phyloP scores from a whole-genome alignment of 2,888 invertebrate species.

The Lasioglossum zephyrum region DNA sequence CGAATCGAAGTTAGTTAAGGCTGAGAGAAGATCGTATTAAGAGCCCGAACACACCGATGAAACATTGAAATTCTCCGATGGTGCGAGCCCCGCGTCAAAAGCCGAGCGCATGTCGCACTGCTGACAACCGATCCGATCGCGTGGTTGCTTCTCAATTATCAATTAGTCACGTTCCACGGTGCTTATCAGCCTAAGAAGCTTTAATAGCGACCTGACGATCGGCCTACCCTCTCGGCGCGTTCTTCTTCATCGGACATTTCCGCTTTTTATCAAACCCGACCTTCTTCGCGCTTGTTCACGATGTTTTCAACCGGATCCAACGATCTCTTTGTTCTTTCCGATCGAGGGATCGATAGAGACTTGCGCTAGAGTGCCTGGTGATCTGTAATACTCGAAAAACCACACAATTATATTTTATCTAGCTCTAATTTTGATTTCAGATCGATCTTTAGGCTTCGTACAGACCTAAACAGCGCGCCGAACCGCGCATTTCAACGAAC shows the following conservation, averaged over 20 bases:
- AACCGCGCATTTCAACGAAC: too few relatives aligned
- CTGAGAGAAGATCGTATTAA: constrained; percentile 38
- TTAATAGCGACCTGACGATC: constrained; percentile 44
- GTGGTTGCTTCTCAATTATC: constrained; percentile 68
- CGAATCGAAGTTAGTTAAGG: constrained; percentile 32
- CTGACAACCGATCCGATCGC: constrained; percentile 31
- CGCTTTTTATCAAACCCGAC: constrained; percentile 17
- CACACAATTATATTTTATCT: neutral
- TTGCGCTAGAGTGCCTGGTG: neutral
- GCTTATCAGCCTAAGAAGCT: constrained; percentile 65
- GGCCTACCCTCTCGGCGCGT: constrained; percentile 8
- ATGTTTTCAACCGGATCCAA: constrained; percentile 57
- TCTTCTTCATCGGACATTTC: constrained; percentile 13
- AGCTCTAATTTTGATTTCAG: neutral
- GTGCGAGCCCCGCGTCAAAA: constrained; percentile 27
- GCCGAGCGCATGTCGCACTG: constrained; percentile 4
- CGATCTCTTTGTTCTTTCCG: constrained; percentile 15
- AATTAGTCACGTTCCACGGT: constrained; percentile 72
- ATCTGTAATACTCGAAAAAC: neutral
- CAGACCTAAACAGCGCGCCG: too few relatives aligned
- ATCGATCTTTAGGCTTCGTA: too few relatives aligned
- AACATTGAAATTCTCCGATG: constrained; percentile 29
- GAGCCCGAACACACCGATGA: constrained; percentile 8
- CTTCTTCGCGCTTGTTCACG: constrained; percentile 38
- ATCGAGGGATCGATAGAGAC: neutral